Evolutionary conservation across 2,113 vertebrate genomes (phyloP).

Genomic region (Spea bombifrons): DNA sequence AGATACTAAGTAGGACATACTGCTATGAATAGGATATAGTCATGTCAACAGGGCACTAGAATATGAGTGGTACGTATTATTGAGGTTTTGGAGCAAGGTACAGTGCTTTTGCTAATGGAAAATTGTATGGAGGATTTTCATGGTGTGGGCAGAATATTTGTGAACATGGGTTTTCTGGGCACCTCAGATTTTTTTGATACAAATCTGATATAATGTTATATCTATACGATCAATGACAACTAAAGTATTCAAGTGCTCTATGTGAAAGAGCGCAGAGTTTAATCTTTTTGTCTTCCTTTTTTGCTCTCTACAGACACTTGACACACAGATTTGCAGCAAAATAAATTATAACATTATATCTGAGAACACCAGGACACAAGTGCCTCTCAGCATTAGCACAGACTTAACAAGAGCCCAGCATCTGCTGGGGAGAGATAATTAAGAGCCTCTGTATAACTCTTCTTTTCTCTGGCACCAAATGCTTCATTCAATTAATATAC

Average conservation of each 20-base stretch:
- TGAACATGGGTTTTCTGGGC: too few species aligned
- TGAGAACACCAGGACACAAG: constrained; percentile 39
- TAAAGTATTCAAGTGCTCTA: not conserved
- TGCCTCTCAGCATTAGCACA: constrained; percentile 35
- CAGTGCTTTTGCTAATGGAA: too few species aligned
- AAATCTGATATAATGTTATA: too few species aligned
- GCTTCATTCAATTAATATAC: constrained; percentile 40
- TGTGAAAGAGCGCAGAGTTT: not conserved
- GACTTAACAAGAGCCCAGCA: constrained; percentile 24
- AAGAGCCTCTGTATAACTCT: constrained; percentile 21
- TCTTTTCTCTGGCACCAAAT: constrained; percentile 39
- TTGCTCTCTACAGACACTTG: constrained; percentile 12
- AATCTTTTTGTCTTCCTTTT: not conserved
- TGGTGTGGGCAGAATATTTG: too few species aligned
- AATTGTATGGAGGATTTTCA: too few species aligned
- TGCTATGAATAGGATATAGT: too few species aligned
- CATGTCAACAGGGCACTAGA: too few species aligned
- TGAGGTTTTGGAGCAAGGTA: too few species aligned
- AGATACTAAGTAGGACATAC: too few species aligned
- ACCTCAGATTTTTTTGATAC: too few species aligned
- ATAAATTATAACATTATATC: constrained; percentile 42
- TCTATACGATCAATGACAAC: not conserved
- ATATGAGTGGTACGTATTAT: too few species aligned
- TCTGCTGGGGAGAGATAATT: constrained; percentile 39
- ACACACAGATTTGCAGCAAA: constrained; percentile 29